These are phyloP conservation scores for Ethmia dodecea DNA, from an alignment of 2,888 invertebrate genomes.

Conservation along the genomic window DNA sequence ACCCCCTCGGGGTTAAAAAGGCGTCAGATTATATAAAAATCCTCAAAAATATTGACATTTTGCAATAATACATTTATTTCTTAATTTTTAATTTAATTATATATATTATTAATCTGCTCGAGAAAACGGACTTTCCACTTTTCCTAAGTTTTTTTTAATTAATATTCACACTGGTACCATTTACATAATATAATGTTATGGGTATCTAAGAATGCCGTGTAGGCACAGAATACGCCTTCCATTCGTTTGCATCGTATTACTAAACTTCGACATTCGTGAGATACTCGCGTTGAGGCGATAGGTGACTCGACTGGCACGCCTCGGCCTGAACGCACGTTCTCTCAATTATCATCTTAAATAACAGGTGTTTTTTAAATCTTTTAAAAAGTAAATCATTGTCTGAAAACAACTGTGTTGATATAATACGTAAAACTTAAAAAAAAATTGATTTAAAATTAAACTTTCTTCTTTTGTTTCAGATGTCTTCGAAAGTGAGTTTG, in stretches of 20 bases:
- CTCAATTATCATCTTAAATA: constrained; percentile 26
- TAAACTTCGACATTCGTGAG: constrained; percentile 55
- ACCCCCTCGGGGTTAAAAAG: too few species aligned
- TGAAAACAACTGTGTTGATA: neutral
- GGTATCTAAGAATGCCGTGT: too few species aligned
- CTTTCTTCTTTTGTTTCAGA: constrained; percentile 67
- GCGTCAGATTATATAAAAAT: too few species aligned
- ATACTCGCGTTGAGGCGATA: constrained; percentile 42
- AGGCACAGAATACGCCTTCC: constrained; percentile 19
- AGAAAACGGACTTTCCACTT: too few species aligned
- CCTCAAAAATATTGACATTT: too few species aligned
- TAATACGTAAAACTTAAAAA: constrained; percentile 3
- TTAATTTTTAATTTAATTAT: too few species aligned
- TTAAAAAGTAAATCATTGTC: neutral
- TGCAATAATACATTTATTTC: too few species aligned
- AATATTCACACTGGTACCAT: too few species aligned
- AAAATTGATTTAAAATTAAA: constrained; percentile 21
- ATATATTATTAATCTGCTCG: too few species aligned
- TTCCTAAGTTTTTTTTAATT: too few species aligned
- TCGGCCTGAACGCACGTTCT: constrained; percentile 58
- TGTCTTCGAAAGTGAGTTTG: constrained; percentile 58
- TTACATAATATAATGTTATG: too few species aligned
- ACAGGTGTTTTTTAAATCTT: constrained; percentile 33
- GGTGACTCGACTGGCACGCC: constrained; percentile 51
- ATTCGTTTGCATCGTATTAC: constrained; percentile 52